Conservation (phyloP, 2,888 invertebrate genomes). For the Poecilobothrus nobilitatus region DNA sequence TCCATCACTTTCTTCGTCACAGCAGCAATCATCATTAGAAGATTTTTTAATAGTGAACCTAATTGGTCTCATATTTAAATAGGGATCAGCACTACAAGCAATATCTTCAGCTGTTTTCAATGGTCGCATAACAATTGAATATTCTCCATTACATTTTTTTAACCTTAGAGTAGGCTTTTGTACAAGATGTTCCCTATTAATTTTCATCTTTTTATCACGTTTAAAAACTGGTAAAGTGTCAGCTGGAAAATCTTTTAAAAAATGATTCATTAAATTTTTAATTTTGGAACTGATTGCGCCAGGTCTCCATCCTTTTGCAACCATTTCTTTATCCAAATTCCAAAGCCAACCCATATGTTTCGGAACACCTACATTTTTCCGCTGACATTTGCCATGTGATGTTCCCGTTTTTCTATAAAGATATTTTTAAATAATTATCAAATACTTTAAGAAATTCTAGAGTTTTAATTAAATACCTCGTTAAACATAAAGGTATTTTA, state of each 20-base stretch:
- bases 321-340: conserved; percentile 39
- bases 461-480: not conserved
- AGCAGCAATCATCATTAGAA: conserved; percentile 50
- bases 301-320: conserved; percentile 37
- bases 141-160: conserved; percentile 56
- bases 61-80: conserved; percentile 59
- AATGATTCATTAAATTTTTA: conserved; percentile 38
- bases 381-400: not conserved
- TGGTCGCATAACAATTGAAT: conserved; percentile 58
- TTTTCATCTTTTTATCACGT: conserved; percentile 39
- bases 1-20: conserved; percentile 49
- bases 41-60: conserved; percentile 59
- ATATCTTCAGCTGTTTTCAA: conserved; percentile 54
- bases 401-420: not conserved
- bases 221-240: conserved; percentile 35
- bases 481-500: not conserved
- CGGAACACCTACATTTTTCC: conserved; percentile 44
- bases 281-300: conserved; percentile 39
- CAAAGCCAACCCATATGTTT: conserved; percentile 62
- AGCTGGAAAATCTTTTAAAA: conserved; percentile 37
- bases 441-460: too few relatives aligned
- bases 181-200: conserved; percentile 27
- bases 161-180: conserved; percentile 55
- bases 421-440: too few relatives aligned
- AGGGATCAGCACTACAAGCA: conserved; percentile 55